Evolutionary conservation across 2,113 vertebrate species (phyloP), one percentile per base, ranked within the genome.

Genomic region (Oriolus oriolus): DNA sequence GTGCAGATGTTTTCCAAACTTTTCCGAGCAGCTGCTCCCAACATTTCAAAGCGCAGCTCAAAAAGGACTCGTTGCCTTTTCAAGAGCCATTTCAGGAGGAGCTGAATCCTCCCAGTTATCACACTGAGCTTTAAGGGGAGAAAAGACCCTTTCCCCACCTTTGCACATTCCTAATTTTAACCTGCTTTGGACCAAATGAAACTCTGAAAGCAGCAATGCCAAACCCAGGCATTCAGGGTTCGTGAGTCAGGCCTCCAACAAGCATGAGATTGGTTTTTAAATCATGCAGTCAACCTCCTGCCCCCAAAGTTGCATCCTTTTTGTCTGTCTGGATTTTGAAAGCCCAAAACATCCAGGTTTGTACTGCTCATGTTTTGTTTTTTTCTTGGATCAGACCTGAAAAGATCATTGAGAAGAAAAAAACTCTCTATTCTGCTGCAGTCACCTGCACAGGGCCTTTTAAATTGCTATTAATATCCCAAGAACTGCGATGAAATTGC

Each of bases 1-100:
- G 60, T 78, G 80, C 90, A 94, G 95, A 95, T 87, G 95, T 74
- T 94, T 69, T 60, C 83, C 93, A 90, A 84, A 71, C 53, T 63
- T 73, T 92, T 42, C 65, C 54, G 30, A 81, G 89, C 22, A 97
- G 89, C 95, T 96, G 95, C 93, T 77, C 69, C 66, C 89, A 96
- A 9, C 74, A 33, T 66, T 91, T 95, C 78, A 68, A n/a, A 84
- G 18, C 12, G 31, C 76, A 56, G 64, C 42, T 59, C 33, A 5
- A 41, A 89, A 80, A 64, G 12, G 35, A 59, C 75, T 54, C 23
- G 78, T 4, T 83, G 93, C 63, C 50, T 84, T 66, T 70, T 30
- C 3, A 3, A 37, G 60, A 33, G 33, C 44, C 66, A 9, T 13
- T 1, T 2, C 82, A 57, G 57, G 26, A 81, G 74, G 9, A 86